Evolutionary conservation across 2,113 vertebrate genomes (phyloP).

Genomic region (Eretmochelys imbricata): DNA sequence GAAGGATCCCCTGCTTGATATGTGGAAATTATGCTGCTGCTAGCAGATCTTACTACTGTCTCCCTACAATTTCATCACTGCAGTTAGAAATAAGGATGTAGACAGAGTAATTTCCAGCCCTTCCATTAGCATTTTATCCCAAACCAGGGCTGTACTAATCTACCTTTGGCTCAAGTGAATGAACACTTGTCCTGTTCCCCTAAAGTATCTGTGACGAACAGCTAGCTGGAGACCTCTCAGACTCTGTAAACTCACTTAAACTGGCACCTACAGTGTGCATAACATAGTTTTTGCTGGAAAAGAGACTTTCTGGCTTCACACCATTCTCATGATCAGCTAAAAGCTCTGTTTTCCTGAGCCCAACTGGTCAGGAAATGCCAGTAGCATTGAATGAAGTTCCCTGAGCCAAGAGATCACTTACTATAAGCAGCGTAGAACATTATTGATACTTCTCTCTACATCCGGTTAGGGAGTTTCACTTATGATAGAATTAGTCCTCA

Average conservation of each 20-base stretch:
- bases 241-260: not conserved
- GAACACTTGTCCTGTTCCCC: not conserved
- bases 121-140: constrained; percentile 2
- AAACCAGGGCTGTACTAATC: not conserved
- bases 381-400: not conserved
- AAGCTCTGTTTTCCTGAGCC: not conserved
- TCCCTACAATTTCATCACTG: not conserved
- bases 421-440: not conserved
- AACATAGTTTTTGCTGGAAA: not conserved
- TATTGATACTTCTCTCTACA: not conserved
- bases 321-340: not conserved
- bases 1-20: not conserved
- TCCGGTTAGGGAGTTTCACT: not conserved
- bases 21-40: not conserved
- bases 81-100: not conserved
- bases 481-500: not conserved
- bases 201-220: not conserved
- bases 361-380: not conserved
- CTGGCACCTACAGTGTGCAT: not conserved
- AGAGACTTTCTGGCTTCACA: not conserved
- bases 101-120: not conserved
- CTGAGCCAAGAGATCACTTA: not conserved
- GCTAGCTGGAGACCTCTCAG: not conserved
- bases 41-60: not conserved
- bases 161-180: not conserved